Percentiles rank a stretch among this genome's conserved stretches.
phyloP scores from a whole-genome alignment of 2,797 vertebrate species.

The Taeniopygia guttata region DNA sequence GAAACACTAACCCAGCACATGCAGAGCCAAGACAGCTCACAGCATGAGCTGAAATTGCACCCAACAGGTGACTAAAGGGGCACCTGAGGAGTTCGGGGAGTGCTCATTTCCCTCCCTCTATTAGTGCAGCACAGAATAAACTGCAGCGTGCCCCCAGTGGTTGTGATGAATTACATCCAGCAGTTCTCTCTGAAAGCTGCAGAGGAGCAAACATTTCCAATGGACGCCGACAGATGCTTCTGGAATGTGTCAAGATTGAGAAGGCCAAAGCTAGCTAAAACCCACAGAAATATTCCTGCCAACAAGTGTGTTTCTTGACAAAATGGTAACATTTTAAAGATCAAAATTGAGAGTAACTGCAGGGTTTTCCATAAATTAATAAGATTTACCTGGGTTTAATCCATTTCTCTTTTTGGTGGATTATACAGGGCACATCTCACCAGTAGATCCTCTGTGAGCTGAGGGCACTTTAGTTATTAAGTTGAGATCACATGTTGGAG shows the following conservation, averaged over 20 bases:
- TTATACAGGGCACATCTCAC: slow-evolving; percentile 62
- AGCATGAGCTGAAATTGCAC: background rate
- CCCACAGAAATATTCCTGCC: background rate
- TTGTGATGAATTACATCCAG: background rate
- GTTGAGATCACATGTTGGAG: slow-evolving; percentile 74
- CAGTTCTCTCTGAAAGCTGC: background rate
- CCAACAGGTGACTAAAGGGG: slow-evolving; percentile 32
- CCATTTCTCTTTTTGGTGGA: slow-evolving; percentile 57
- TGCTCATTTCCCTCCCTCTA: background rate
- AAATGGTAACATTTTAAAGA: background rate
- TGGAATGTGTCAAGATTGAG: background rate
- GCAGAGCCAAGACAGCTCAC: background rate
- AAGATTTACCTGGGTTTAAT: slow-evolving; percentile 39
- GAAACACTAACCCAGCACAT: background rate
- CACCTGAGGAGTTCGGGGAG: background rate
- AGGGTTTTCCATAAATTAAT: slow-evolving; percentile 31
- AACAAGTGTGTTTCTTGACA: background rate
- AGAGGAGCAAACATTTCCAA: background rate
- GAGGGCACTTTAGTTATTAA: slow-evolving; percentile 78
- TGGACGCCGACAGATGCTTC: background rate
- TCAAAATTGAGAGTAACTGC: slow-evolving; percentile 3
- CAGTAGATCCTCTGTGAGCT: slow-evolving; percentile 69
- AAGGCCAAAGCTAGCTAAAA: background rate
- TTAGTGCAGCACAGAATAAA: background rate
- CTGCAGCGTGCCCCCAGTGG: background rate